Evolutionary conservation across 2,888 invertebrate species (phyloP).

Genomic region (Acleris cristana): DNA sequence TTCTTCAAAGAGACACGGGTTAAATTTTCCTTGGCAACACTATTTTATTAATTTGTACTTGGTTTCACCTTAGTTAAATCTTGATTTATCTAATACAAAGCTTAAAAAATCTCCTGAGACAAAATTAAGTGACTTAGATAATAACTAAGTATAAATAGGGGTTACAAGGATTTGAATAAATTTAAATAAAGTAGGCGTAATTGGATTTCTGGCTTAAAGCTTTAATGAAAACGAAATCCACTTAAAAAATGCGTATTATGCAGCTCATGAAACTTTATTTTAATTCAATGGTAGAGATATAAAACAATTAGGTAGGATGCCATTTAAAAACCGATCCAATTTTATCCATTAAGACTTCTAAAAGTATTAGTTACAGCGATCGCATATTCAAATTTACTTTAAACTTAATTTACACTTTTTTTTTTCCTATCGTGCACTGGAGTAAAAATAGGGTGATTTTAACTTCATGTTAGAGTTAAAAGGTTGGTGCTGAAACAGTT

Average conservation of each 20-base stretch:
- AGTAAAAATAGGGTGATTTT: neutral
- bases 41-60: too few relatives aligned
- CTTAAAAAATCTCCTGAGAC: neutral
- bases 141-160: slow-evolving; percentile 22
- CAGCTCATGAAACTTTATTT: slow-evolving; percentile 8
- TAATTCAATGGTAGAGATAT: slow-evolving; percentile 4
- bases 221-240: slow-evolving; percentile 7
- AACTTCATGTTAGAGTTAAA: too few relatives aligned
- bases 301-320: neutral
- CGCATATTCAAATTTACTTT: too few relatives aligned
- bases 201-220: slow-evolving; percentile 22
- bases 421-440: neutral
- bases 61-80: too few relatives aligned
- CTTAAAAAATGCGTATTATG: slow-evolving; percentile 12
- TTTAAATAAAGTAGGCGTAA: slow-evolving; percentile 26
- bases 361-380: too few relatives aligned
- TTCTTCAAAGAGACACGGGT: too few relatives aligned
- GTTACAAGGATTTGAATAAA: slow-evolving; percentile 27
- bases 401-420: too few relatives aligned
- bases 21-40: too few relatives aligned
- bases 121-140: slow-evolving; percentile 5
- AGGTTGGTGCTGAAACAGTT: neutral
- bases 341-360: too few relatives aligned
- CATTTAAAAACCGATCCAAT: too few relatives aligned
- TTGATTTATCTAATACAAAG: too few relatives aligned